phyloP scores from a whole-genome alignment of 2,797 vertebrate genomes.

The Muscicapa striata region DNA sequence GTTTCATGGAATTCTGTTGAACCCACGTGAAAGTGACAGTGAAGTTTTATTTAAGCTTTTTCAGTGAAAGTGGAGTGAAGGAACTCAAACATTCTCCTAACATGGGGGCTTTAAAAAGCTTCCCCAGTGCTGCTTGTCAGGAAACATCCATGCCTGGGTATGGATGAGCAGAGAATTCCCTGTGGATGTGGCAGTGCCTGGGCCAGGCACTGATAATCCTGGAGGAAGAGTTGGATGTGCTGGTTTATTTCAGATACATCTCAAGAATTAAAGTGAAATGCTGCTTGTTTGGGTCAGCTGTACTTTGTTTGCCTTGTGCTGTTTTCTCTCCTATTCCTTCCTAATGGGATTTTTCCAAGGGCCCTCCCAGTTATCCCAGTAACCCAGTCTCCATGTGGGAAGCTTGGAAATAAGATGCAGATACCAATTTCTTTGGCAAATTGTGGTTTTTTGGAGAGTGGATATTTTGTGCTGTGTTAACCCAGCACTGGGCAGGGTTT shows the following conservation, averaged over 20 bases:
- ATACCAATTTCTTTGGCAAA: background rate
- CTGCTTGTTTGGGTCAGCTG: background rate
- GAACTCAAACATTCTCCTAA: background rate
- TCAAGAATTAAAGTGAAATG: rapidly evolving
- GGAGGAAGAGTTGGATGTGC: background rate
- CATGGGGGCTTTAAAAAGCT: background rate
- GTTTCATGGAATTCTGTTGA: background rate
- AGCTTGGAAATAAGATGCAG: background rate
- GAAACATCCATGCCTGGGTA: too few species aligned
- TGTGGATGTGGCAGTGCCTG: background rate
- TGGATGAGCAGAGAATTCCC: background rate
- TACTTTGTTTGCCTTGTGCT: background rate
- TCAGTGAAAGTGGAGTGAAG: background rate
- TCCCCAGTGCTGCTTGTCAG: background rate
- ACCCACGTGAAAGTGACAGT: too few species aligned
- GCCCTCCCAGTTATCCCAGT: background rate
- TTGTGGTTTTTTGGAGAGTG: rapidly evolving
- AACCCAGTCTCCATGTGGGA: rapidly evolving
- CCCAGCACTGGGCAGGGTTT: background rate
- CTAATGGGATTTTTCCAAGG: background rate
- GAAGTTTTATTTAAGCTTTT: background rate
- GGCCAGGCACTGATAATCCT: background rate
- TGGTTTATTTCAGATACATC: background rate
- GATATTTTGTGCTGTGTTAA: background rate
- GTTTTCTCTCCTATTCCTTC: background rate